phyloP scores from a whole-genome alignment of 2,113 vertebrate genomes.

The Gallinago undulata region DNA sequence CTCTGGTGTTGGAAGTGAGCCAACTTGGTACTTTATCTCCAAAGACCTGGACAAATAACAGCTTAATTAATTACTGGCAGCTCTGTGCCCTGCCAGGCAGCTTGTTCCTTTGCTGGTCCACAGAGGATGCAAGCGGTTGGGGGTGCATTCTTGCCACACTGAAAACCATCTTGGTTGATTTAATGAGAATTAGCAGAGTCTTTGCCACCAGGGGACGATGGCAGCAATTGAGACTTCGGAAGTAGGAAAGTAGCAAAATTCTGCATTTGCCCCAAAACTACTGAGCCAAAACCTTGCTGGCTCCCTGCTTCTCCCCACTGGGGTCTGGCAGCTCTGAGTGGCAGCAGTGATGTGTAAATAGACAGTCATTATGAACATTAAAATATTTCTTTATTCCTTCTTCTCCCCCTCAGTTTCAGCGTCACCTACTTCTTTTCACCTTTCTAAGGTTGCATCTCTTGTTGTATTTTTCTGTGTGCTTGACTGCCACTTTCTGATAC shows the following conservation, averaged over 20 bases:
- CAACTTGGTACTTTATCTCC: neutral
- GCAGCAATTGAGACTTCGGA: neutral
- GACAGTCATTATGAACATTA: neutral
- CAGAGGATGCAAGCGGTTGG: fast-evolving
- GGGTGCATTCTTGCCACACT: neutral
- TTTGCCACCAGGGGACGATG: neutral
- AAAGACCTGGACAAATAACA: neutral
- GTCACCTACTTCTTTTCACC: neutral
- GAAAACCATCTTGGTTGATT: neutral
- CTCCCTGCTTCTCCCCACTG: neutral
- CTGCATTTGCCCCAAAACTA: neutral
- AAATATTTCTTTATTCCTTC: neutral
- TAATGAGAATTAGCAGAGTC: neutral
- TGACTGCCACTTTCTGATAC: neutral
- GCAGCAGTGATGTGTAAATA: neutral
- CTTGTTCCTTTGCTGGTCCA: neutral
- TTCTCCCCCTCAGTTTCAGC: neutral
- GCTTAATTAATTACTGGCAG: neutral
- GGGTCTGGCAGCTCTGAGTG: neutral
- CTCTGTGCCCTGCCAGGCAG: neutral
- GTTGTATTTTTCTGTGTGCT: neutral
- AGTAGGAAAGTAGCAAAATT: neutral
- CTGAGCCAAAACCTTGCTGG: neutral
- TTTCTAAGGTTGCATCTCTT: neutral
- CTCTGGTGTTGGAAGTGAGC: neutral